Percentiles rank a stretch among this genome's conserved stretches.
Conservation (phyloP, 1,140 invertebrate species). For the Coenobita brevimanus region DNA sequence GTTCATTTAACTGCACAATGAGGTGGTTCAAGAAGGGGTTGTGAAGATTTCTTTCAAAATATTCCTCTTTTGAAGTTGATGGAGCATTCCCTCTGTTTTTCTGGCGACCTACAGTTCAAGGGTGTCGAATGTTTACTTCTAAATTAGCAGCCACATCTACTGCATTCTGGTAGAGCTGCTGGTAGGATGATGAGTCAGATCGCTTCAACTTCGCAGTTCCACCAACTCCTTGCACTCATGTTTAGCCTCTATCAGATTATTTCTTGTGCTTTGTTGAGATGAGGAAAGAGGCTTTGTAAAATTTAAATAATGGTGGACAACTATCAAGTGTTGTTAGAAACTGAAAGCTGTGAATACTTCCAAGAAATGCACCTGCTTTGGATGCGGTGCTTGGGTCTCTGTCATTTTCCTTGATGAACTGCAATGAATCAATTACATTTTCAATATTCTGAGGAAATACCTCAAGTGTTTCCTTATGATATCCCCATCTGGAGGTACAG, state of each 20-base stretch:
- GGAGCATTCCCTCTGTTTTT: slow-evolving; percentile 13
- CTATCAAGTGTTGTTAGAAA: not conserved
- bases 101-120: not conserved
- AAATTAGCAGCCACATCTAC: no score
- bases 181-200: no score
- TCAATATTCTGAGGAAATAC: no score
- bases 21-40: not conserved
- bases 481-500: no score
- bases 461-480: no score
- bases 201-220: no score
- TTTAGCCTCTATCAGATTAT: no score
- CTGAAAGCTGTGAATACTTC: slow-evolving; percentile 8
- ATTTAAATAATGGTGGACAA: no score
- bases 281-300: no score
- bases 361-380: not conserved
- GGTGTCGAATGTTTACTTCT: not conserved
- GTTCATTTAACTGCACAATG: not conserved
- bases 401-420: not conserved
- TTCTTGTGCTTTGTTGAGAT: no score
- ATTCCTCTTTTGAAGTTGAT: not conserved
- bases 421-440: not conserved
- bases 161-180: no score
- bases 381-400: not conserved
- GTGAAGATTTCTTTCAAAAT: not conserved
- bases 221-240: no score